Evolutionary conservation across 1,140 invertebrate genomes (phyloP).

Genomic region (Drosophila baimaii): DNA sequence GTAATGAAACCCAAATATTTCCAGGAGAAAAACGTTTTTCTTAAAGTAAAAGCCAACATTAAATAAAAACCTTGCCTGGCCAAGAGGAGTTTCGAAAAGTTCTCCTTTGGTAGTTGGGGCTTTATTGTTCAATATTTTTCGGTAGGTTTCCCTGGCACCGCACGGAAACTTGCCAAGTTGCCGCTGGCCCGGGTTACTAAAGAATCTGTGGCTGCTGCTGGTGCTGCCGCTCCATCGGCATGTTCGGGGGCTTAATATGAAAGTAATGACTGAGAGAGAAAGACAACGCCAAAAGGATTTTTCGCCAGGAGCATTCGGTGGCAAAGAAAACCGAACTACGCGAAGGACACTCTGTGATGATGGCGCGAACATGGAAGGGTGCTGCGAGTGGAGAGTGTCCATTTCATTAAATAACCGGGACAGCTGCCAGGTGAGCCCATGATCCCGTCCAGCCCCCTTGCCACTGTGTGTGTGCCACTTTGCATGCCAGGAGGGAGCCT

Average conservation of each 20-base stretch:
- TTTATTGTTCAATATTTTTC: slow-evolving; percentile 19
- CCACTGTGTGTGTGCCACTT: background rate
- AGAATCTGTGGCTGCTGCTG: slow-evolving; percentile 7
- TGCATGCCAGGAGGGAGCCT: slow-evolving; percentile 20
- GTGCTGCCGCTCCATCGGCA: slow-evolving; percentile 3
- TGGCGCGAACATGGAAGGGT: background rate
- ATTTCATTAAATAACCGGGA: slow-evolving; percentile 49
- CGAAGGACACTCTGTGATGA: slow-evolving; percentile 18
- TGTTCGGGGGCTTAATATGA: slow-evolving; percentile 44
- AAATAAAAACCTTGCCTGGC: background rate
- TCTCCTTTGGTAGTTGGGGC: background rate
- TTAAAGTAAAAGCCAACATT: slow-evolving; percentile 7
- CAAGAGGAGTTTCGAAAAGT: slow-evolving; percentile 2
- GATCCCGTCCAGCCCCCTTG: slow-evolving; percentile 11
- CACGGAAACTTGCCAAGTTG: slow-evolving; percentile 18
- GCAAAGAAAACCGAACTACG: slow-evolving; percentile 27
- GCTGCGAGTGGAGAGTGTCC: slow-evolving; percentile 22
- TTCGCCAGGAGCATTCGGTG: slow-evolving; percentile 6
- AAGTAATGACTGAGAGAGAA: slow-evolving; percentile 38
- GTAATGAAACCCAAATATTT: slow-evolving; percentile 8
- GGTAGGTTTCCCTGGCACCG: slow-evolving; percentile 6
- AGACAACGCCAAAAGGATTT: slow-evolving; percentile 17
- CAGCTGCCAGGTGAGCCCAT: slow-evolving; percentile 39
- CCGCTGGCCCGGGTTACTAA: background rate
- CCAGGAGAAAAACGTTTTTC: background rate